Base-by-base conservation (phyloP, 2,113 vertebrate genomes). In the Dicentrarchus labrax region DNA sequence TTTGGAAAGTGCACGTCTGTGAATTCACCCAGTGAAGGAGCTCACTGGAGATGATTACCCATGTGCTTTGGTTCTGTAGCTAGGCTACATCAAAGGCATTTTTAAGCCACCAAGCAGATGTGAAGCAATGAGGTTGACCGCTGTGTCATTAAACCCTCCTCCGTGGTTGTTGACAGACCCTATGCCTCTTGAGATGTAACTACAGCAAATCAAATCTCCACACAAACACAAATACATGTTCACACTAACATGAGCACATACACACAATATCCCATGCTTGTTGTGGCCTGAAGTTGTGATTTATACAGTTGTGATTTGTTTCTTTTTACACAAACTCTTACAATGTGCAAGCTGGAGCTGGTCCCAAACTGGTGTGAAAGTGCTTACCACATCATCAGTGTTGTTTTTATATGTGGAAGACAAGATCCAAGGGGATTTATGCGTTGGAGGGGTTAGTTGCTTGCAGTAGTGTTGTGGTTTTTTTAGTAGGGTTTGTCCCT, bases 41-140 rank as follows among this genome's bases (percentile, higher is more conserved):
- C 83, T 88, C 59, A 2, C 60, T 78, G 82, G 21, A 88, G 75
- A 84, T 88, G 74, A 90, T 90, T 85, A 77, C 61, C 82, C 88
- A 70, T 87, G 84, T 84, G 86, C 75, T 84, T 57, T 80, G 50
- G 64, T 59, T 82, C 76, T 78, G 59, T 39, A 74, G 73, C 69
- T 21, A 8, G 41, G 19, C 80, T 78, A 72, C 89, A 87, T 89
- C 84, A 90, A 92, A 92, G 80, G 69, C 62, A 30, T 56, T 38
- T 57, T 76, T 43, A 82, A 87, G 84, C 83, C 86, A 82, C 66
- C 66, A 45, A 86, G 84, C 91, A 92, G 87, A 88, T 90, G 82
- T 91, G 86, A 76, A 60, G 89, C 80, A 24, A 47, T 90, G 88
- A 90, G 89, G 91, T 89, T 86, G 87, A 89, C 91, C 89, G 19